A percentile compares a stretch with the other conserved stretches of the same genome.
These are phyloP conservation scores for Mastigias papua DNA, from an alignment of 30 jellyfish, hydroid and myxozoan species.

Conservation along the genomic window DNA sequence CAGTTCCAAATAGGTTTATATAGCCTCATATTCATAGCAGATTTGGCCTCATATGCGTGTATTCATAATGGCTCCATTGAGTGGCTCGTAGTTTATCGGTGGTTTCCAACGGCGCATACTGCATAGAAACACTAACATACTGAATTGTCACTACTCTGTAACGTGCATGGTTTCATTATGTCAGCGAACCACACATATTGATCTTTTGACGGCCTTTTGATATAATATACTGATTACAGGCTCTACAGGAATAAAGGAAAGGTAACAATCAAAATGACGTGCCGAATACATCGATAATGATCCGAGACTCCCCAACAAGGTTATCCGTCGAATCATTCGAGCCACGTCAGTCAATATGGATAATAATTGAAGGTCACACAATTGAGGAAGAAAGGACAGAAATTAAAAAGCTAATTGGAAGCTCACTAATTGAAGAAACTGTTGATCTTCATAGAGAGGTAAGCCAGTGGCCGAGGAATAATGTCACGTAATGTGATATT, in stretches of 20 bases:
- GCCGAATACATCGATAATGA: neutral
- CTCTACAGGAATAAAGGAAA: neutral
- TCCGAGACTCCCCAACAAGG: neutral
- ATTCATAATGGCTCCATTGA: too few species aligned
- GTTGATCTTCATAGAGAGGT: constrained; percentile 74
- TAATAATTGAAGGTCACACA: constrained; percentile 37
- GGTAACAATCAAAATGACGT: neutral
- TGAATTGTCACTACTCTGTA: too few species aligned
- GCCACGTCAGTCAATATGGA: constrained; percentile 61
- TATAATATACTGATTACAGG: neutral
- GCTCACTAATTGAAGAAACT: constrained; percentile 62
- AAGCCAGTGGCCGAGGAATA: too few species aligned
- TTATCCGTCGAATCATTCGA: constrained; percentile 38
- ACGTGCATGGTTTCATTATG: neutral
- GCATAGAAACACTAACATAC: neutral
- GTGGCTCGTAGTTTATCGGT: neutral
- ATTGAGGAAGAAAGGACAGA: constrained; percentile 58
- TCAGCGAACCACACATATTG: neutral
- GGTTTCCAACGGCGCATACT: constrained; percentile 19
- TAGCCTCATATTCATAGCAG: too few species aligned
- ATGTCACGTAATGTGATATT: too few species aligned
- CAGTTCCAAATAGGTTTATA: too few species aligned
- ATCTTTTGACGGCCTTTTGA: neutral
- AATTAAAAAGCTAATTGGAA: constrained; percentile 50
- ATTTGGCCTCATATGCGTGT: neutral